Evolutionary conservation across 2,797 vertebrate genomes (phyloP).

Genomic region (Gymnothorax javanicus): DNA sequence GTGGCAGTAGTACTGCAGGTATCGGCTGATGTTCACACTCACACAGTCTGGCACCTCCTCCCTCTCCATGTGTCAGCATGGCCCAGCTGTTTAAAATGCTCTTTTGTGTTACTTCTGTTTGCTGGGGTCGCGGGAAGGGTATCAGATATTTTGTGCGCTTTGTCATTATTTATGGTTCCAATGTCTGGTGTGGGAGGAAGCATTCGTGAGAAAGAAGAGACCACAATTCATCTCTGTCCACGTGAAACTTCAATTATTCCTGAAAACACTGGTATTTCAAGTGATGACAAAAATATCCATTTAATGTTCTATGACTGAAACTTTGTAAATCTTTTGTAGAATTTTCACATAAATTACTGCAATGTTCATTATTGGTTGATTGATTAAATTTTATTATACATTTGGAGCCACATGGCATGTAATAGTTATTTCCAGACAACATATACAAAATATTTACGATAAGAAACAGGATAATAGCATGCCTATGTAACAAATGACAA

Average conservation of each 20-base stretch:
- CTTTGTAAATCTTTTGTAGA: not conserved
- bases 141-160: conserved; percentile 6
- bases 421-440: not conserved
- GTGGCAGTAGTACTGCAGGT: conserved; percentile 6
- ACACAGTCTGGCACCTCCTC: not conserved
- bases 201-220: not conserved
- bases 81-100: not conserved
- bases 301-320: not conserved
- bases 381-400: not conserved
- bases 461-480: too few species aligned
- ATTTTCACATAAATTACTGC: not conserved
- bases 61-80: not conserved
- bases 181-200: not conserved
- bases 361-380: not conserved
- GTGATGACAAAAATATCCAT: not conserved
- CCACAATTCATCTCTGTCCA: not conserved
- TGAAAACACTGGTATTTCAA: not conserved
- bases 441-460: too few species aligned
- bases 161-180: not conserved
- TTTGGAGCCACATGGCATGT: not conserved
- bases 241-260: not conserved
- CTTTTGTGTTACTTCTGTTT: not conserved
- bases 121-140: not conserved
- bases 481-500: too few species aligned
- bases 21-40: not conserved